Conservation (phyloP, 2,113 vertebrate genomes). For the Caranx ignobilis region DNA sequence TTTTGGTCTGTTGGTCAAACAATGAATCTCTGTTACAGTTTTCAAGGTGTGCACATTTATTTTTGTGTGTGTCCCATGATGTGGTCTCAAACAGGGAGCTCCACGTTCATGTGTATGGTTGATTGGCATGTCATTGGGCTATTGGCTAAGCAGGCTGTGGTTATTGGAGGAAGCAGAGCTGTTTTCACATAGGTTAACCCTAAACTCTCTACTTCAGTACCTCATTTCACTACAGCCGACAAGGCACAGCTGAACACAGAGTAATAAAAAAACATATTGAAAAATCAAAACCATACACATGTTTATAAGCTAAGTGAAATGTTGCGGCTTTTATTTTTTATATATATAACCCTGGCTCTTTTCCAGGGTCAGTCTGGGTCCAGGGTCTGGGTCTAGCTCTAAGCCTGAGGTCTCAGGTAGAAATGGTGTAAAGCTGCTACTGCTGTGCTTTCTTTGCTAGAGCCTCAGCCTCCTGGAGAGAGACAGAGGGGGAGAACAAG, state of each 20-base stretch:
- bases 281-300: constrained; percentile 35
- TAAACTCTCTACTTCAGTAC: constrained; percentile 56
- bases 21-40: constrained; percentile 13
- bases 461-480: constrained; percentile 83
- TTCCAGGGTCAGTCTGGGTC: constrained; percentile 59
- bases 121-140: constrained; percentile 55
- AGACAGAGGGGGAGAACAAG: constrained; percentile 11
- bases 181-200: constrained; percentile 22
- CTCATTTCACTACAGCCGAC: constrained; percentile 63
- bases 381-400: constrained; percentile 38
- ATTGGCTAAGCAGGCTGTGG: constrained; percentile 57
- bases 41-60: constrained; percentile 3
- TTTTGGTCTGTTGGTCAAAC: neutral
- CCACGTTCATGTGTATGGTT: constrained; percentile 32
- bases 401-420: constrained; percentile 55
- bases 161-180: constrained; percentile 54
- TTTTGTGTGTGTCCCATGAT: constrained; percentile 8
- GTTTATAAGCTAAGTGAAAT: constrained; percentile 53
- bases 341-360: constrained; percentile 15
- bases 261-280: constrained; percentile 36
- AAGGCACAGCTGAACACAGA: constrained; percentile 77
- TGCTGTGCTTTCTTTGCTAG: constrained; percentile 80
- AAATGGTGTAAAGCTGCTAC: constrained; percentile 67
- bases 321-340: constrained; percentile 26
- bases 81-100: constrained; percentile 17